A percentile compares a stretch with the other conserved stretches of the same genome.
Conservation (phyloP, 1,140 invertebrate species). For the Drosophila ananassae region DNA sequence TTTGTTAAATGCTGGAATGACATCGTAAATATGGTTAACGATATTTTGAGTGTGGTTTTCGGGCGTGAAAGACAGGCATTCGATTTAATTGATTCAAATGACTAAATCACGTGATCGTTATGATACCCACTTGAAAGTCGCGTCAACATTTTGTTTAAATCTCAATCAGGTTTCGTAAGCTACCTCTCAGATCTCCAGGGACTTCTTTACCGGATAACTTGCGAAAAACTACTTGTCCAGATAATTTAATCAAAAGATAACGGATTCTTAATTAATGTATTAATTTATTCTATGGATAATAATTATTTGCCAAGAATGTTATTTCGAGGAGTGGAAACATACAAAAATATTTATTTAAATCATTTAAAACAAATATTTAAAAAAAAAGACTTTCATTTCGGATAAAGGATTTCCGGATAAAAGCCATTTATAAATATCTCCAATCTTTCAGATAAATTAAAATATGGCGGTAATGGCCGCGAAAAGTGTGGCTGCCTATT, state of each 20-base stretch:
- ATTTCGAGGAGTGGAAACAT: no score
- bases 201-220: conserved; percentile 4
- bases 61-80: conserved; percentile 16
- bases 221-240: background rate
- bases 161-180: conserved; percentile 15
- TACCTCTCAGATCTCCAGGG: conserved; percentile 19
- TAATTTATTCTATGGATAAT: no score
- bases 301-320: no score
- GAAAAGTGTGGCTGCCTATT: background rate
- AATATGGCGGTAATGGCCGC: background rate
- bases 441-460: background rate
- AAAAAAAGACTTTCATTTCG: no score
- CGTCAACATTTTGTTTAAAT: background rate
- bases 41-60: conserved; percentile 22
- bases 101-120: conserved; percentile 14
- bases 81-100: conserved; percentile 34
- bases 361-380: no score
- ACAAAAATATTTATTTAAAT: no score
- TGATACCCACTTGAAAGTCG: conserved; percentile 19
- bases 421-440: no score
- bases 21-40: conserved; percentile 17
- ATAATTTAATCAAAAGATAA: background rate
- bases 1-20: conserved; percentile 16
- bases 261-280: no score
- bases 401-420: no score